A percentile compares a stretch with the other conserved stretches of the same genome.
Conservation (phyloP, 1,140 invertebrate species). For the Macrocentrus cingulum region DNA sequence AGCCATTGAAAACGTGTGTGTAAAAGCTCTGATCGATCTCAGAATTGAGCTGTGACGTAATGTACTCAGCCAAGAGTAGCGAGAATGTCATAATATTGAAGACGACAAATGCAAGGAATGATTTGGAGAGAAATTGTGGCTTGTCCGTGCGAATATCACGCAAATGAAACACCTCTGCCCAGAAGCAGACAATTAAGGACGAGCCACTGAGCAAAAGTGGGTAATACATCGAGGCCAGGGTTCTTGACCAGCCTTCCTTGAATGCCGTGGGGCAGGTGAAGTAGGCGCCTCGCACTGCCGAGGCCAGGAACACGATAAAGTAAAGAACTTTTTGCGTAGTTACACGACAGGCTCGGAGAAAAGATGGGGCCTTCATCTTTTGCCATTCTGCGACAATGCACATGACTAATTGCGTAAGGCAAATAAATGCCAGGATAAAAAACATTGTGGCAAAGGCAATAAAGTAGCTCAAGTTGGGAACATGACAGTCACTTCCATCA, state of each 20-base stretch:
- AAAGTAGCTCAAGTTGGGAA: slow-evolving; percentile 68
- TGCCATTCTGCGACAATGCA: slow-evolving; percentile 81
- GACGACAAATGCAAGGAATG: slow-evolving; percentile 85
- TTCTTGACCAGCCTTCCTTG: slow-evolving; percentile 79
- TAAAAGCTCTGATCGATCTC: slow-evolving; percentile 72
- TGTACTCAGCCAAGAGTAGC: slow-evolving; percentile 78
- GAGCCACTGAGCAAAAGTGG: slow-evolving; percentile 86
- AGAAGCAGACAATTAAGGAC: slow-evolving; percentile 90
- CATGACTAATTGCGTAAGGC: slow-evolving; percentile 83
- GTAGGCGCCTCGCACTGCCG: slow-evolving; percentile 82
- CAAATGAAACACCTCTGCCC: slow-evolving; percentile 95
- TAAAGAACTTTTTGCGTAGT: slow-evolving; percentile 92
- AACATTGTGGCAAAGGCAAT: slow-evolving; percentile 79
- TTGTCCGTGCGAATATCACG: slow-evolving; percentile 82
- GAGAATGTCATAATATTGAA: slow-evolving; percentile 91
- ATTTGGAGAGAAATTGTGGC: slow-evolving; percentile 89
- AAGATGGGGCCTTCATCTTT: slow-evolving; percentile 77
- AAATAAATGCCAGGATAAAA: slow-evolving; percentile 81
- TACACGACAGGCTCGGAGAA: slow-evolving; percentile 78
- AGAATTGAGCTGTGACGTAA: slow-evolving; percentile 69
- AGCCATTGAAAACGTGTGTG: slow-evolving; percentile 86
- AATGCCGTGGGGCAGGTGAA: slow-evolving; percentile 82
- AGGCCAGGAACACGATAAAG: slow-evolving; percentile 84
- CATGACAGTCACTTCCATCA: slow-evolving; percentile 65
- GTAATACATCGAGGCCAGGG: slow-evolving; percentile 87